Evolutionary conservation across 2,888 invertebrate species (phyloP), one percentile per base, ranked within the genome.

Genomic region (Tethea ocularis): DNA sequence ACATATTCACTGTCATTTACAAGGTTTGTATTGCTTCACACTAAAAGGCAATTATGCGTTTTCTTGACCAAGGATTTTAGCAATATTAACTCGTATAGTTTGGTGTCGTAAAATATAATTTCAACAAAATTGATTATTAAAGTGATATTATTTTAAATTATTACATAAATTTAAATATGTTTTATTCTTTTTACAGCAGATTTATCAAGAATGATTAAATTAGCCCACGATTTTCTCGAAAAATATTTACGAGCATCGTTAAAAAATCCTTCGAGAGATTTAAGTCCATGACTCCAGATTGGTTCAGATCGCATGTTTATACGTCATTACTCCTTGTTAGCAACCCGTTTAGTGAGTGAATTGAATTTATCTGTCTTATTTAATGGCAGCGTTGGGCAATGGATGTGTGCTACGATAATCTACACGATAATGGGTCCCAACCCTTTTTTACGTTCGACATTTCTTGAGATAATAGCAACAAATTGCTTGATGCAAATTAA

Each of bases 241-340:
- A 41, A n/a, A 41, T 8, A 46, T 20, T 38, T 46, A 20, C 2
- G 46, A 46, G 7, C 17, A 1, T 46, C 20, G 41, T 46, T 46
- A 46, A 46, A 33, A 38, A 46, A 46, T 20, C n/a, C 20, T 46
- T 20, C 17, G 46, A 20, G 46, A 46, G 46, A 46, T 46, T 46
- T 17, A 46, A 46, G 46, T n/a, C 20, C 46, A 38, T 17, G 20
- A 8, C 46, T 20, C 46, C 46, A 46, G 46, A 58, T 52, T 71
- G 71, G 69, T 74, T 58, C 61, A 61, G 68, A 78, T 86, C 75
- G 84, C 85, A 86, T 87, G 86, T 77, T 74, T 66, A 74, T 73
- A 68, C 72, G 81, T 83, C 83, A 84, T 87, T 83, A 84, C 72
- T 83, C 78, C 75, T 80, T 64, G 75, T 81, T 81, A 80, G 75